Conservation (phyloP, 2,888 invertebrate species). For the Terebella lapidaria region DNA sequence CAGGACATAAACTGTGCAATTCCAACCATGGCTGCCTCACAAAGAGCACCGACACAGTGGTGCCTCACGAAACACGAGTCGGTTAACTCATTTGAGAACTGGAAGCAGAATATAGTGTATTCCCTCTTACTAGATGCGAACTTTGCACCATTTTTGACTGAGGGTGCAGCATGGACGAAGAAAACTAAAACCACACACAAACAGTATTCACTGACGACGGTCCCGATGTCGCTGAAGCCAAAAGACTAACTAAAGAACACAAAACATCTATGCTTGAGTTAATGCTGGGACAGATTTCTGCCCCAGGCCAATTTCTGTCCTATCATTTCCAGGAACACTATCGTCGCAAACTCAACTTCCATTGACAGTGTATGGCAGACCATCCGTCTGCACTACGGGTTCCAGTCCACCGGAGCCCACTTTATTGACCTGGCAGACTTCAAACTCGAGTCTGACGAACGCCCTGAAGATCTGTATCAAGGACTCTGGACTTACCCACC, state of each 20-base stretch:
- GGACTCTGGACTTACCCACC: not conserved
- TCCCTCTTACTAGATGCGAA: not conserved
- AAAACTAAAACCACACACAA: not conserved
- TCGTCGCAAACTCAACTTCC: not conserved
- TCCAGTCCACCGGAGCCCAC: not conserved
- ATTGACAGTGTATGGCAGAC: not conserved
- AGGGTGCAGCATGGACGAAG: not conserved
- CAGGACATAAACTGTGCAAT: too few species aligned
- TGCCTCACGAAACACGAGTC: not conserved
- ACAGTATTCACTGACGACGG: not conserved
- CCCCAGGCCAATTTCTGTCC: not conserved
- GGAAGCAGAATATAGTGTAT: not conserved
- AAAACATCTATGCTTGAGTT: not conserved
- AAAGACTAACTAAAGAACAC: not conserved
- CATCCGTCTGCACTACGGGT: slow-evolving; percentile 1
- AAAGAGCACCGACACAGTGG: slow-evolving; percentile 5
- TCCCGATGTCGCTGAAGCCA: too few species aligned
- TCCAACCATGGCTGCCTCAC: not conserved
- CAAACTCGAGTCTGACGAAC: slow-evolving; percentile 1
- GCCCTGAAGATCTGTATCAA: slow-evolving; percentile 1
- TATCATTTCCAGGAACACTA: not conserved
- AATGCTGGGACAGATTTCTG: slow-evolving; percentile 4
- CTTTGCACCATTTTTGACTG: not conserved
- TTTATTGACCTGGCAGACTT: not conserved
- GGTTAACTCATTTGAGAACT: slow-evolving; percentile 2